Evolutionary conservation across 2,797 vertebrate species (phyloP).

Genomic region (Eulemur rubriventer): DNA sequence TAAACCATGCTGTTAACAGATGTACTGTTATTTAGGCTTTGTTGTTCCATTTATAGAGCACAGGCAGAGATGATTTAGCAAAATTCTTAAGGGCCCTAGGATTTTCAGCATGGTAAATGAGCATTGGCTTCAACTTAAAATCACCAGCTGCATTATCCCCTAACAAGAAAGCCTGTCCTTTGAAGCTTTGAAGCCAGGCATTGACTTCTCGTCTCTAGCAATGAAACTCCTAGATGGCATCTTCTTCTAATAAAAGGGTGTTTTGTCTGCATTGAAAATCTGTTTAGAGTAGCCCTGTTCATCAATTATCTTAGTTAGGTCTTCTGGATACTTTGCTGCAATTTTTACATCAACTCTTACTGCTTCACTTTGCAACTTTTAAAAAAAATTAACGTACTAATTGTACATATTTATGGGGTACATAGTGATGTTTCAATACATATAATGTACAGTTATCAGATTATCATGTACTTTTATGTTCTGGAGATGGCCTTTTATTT

Average conservation of each 20-base stretch:
- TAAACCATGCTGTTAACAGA: background rate
- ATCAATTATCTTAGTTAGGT: background rate
- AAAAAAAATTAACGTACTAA: background rate
- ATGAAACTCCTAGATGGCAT: background rate
- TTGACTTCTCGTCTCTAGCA: background rate
- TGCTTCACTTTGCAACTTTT: background rate
- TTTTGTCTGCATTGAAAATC: background rate
- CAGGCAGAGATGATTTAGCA: background rate
- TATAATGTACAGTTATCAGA: background rate
- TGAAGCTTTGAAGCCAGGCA: background rate
- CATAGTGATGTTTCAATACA: background rate
- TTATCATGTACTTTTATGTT: background rate
- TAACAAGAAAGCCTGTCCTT: background rate
- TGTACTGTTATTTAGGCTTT: background rate
- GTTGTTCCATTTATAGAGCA: background rate
- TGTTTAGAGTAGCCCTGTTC: background rate
- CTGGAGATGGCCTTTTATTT: background rate
- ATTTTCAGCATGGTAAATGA: background rate
- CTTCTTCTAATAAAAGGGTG: background rate
- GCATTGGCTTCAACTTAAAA: background rate
- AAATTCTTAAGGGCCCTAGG: background rate
- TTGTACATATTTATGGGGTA: background rate
- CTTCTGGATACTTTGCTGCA: background rate
- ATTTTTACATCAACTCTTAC: background rate
- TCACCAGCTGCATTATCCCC: background rate